Conservation (phyloP, 2,888 invertebrate genomes). For the Drosophila antonietae region DNA sequence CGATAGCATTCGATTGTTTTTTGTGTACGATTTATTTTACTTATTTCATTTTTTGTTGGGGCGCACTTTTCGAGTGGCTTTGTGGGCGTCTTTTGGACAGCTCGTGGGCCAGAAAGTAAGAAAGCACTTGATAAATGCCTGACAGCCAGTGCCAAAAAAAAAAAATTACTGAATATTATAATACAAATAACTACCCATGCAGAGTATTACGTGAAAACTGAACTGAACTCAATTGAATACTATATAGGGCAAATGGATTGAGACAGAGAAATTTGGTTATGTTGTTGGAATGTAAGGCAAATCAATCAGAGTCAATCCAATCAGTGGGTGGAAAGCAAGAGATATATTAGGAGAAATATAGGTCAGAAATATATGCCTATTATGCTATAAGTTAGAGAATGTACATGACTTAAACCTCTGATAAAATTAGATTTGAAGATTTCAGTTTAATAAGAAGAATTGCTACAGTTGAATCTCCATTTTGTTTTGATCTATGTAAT, state of each 20-base stretch:
- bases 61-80: slow-evolving; percentile 18
- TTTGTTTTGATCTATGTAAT: neutral
- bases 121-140: slow-evolving; percentile 52
- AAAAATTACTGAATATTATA: slow-evolving; percentile 2
- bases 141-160: slow-evolving; percentile 31
- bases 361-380: neutral
- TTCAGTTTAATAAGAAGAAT: neutral
- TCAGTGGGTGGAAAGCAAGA: neutral
- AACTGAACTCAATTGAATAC: neutral
- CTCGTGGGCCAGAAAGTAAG: slow-evolving; percentile 52
- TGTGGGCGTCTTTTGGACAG: slow-evolving; percentile 47
- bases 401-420: too few relatives aligned
- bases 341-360: neutral
- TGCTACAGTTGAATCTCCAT: neutral
- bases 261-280: neutral
- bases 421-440: too few relatives aligned
- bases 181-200: slow-evolving; percentile 25
- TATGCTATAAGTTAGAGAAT: neutral
- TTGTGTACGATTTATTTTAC: slow-evolving; percentile 37
- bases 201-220: neutral
- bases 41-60: slow-evolving; percentile 6
- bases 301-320: neutral
- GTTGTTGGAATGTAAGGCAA: neutral
- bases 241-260: slow-evolving; percentile 6
- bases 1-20: slow-evolving; percentile 22